Evolutionary conservation across 1,140 invertebrate genomes (phyloP).

Genomic region (Pogonomyrmex californicus): DNA sequence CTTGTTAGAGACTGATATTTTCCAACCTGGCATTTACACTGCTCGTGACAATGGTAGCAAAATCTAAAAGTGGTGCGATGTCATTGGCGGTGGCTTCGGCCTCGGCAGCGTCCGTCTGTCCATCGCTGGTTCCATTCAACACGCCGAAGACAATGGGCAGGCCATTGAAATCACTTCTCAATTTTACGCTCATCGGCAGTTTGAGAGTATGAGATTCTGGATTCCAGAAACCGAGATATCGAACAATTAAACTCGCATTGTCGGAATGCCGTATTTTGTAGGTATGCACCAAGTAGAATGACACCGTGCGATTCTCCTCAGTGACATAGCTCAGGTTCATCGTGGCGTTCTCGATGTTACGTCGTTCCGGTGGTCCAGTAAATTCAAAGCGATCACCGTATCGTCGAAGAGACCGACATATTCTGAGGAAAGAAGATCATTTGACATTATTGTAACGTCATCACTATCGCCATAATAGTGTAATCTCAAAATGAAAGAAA

Average conservation of each 20-base stretch:
- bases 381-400: constrained; percentile 48
- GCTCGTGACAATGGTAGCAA: constrained; percentile 80
- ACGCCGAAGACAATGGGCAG: constrained; percentile 83
- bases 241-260: constrained; percentile 81
- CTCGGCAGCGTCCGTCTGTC: constrained; percentile 67
- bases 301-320: constrained; percentile 65
- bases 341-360: constrained; percentile 57
- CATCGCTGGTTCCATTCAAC: constrained; percentile 82
- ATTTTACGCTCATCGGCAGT: constrained; percentile 76
- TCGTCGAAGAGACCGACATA: constrained; percentile 30
- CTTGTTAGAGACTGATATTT: neutral
- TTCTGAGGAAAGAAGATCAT: constrained; percentile 28
- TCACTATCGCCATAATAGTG: neutral
- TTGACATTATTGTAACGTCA: constrained; percentile 6
- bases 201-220: constrained; percentile 74
- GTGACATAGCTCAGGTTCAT: constrained; percentile 65
- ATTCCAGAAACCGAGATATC: constrained; percentile 82
- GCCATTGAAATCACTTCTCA: constrained; percentile 82
- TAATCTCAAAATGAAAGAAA: neutral
- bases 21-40: constrained; percentile 84
- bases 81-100: constrained; percentile 77
- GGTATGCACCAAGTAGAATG: constrained; percentile 80
- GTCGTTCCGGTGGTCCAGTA: constrained; percentile 21
- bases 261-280: constrained; percentile 83
- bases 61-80: constrained; percentile 81